Evolutionary conservation across 2,797 vertebrate genomes (phyloP).

Genomic region (Ctenochaetus hawaiiensis): DNA sequence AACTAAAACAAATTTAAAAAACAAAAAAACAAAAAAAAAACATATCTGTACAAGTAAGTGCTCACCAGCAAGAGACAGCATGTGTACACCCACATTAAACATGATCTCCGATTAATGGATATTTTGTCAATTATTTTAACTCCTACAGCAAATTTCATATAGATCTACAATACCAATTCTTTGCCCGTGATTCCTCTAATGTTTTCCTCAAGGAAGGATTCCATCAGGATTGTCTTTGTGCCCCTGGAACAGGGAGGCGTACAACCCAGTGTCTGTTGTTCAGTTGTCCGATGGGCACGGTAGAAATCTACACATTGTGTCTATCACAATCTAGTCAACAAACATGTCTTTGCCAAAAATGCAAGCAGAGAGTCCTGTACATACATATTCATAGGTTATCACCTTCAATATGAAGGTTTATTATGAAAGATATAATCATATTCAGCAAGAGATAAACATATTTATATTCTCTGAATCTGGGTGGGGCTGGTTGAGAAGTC

Average conservation of each 20-base stretch:
- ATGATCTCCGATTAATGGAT: slow-evolving; percentile 78
- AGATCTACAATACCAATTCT: slow-evolving; percentile 76
- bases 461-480: slow-evolving; percentile 88
- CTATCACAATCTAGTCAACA: slow-evolving; percentile 77
- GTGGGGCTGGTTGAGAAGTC: slow-evolving; percentile 86
- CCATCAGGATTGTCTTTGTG: slow-evolving; percentile 60
- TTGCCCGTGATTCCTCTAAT: slow-evolving; percentile 67
- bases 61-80: slow-evolving; percentile 82
- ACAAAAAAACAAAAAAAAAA: slow-evolving; percentile 73
- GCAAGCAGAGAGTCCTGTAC: slow-evolving; percentile 87
- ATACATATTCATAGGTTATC: slow-evolving; percentile 90
- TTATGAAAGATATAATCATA: slow-evolving; percentile 87
- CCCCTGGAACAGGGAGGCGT: slow-evolving; percentile 40
- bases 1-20: slow-evolving; percentile 66
- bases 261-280: slow-evolving; percentile 51
- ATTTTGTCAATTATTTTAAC: slow-evolving; percentile 76
- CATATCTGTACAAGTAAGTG: slow-evolving; percentile 87
- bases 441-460: slow-evolving; percentile 95
- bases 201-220: slow-evolving; percentile 58
- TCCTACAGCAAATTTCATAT: slow-evolving; percentile 76
- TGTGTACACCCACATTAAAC: slow-evolving; percentile 85
- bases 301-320: slow-evolving; percentile 73
- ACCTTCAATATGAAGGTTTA: slow-evolving; percentile 99
- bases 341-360: slow-evolving; percentile 86
- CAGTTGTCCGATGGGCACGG: slow-evolving; percentile 46